Evolutionary conservation across 2,113 vertebrate species (phyloP).

Genomic region (Eira barbara): DNA sequence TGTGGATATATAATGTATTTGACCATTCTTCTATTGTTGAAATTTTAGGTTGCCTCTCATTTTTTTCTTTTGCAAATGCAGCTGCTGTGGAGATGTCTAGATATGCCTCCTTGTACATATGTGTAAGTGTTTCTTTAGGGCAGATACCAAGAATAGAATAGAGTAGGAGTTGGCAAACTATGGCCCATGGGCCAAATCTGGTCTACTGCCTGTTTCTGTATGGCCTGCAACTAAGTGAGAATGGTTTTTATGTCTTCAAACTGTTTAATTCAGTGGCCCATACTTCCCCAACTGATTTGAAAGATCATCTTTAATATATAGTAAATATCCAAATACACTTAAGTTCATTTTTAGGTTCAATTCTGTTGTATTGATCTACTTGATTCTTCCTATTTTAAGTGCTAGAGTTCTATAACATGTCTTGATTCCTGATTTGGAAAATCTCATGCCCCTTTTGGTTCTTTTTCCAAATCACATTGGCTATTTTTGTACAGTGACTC

Average conservation of each 20-base stretch:
- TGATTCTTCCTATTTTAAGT: not conserved
- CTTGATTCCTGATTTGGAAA: not conserved
- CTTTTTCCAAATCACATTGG: not conserved
- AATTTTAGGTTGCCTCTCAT: not conserved
- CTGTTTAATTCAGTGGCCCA: not conserved
- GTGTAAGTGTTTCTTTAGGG: not conserved
- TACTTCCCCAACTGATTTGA: not conserved
- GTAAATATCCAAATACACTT: not conserved
- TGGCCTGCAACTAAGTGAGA: not conserved
- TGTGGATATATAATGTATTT: not conserved
- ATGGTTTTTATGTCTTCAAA: not conserved
- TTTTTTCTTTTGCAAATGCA: constrained; percentile 12
- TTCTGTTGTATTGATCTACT: not conserved
- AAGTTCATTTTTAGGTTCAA: not conserved
- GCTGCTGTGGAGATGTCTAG: not conserved
- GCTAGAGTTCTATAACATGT: not conserved
- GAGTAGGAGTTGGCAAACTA: not conserved
- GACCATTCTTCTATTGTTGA: not conserved
- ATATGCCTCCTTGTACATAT: not conserved
- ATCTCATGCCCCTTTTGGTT: not conserved
- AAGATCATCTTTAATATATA: not conserved
- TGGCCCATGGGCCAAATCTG: not conserved
- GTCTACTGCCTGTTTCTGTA: not conserved
- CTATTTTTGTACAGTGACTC: not conserved
- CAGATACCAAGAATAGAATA: not conserved